Conservation (phyloP, 2,113 vertebrate genomes). For the Dromiciops gliroides region DNA sequence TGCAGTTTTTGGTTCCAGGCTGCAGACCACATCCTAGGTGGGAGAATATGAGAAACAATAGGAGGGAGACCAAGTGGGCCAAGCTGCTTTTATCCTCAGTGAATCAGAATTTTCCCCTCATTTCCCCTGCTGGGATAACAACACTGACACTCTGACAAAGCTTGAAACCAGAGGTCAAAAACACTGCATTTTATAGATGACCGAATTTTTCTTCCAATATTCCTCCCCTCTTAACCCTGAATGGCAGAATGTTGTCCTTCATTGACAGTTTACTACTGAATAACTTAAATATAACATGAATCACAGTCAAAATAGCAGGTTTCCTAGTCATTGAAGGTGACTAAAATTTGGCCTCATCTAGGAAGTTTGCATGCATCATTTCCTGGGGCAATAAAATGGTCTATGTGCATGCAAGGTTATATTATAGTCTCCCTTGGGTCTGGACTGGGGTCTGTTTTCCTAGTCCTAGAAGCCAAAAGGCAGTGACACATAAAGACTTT, state of each 20-base stretch:
- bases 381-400: background rate
- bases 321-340: background rate
- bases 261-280: background rate
- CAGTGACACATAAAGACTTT: background rate
- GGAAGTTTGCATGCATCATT: background rate
- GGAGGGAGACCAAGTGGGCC: background rate
- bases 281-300: background rate
- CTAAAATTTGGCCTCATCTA: background rate
- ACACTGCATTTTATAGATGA: background rate
- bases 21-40: background rate
- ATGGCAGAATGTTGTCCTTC: background rate
- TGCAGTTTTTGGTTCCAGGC: background rate
- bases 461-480: background rate
- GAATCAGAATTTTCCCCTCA: background rate
- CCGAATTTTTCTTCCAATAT: background rate
- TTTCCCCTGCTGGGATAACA: background rate
- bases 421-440: background rate
- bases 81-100: background rate
- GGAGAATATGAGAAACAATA: background rate
- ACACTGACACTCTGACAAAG: background rate
- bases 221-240: background rate
- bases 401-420: background rate
- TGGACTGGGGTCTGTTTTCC: background rate
- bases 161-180: background rate
- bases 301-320: background rate